These are phyloP conservation scores for Julus scanicus DNA, from an alignment of 2,888 invertebrate genomes.

Conservation along the genomic window DNA sequence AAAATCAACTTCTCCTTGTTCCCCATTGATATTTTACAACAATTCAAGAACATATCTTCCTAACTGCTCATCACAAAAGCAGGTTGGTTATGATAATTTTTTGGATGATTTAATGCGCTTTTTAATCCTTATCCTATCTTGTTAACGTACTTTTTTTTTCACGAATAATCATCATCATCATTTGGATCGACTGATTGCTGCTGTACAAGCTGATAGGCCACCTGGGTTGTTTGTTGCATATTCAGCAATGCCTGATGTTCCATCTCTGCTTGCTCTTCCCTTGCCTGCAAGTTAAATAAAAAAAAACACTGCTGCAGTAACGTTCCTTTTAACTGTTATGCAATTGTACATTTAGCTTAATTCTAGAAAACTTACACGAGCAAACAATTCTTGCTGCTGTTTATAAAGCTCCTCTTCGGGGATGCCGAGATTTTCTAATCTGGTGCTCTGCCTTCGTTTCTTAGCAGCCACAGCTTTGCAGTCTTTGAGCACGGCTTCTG, in stretches of 20 bases:
- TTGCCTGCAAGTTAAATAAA: slow-evolving; percentile 70
- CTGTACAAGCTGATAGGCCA: slow-evolving; percentile 64
- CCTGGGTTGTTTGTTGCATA: slow-evolving; percentile 74
- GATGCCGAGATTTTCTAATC: slow-evolving; percentile 97
- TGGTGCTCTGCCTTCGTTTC: slow-evolving; percentile 90
- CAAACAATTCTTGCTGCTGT: slow-evolving; percentile 98
- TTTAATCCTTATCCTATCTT: not conserved
- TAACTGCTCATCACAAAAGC: not conserved
- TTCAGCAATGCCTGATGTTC: slow-evolving; percentile 91
- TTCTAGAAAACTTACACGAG: slow-evolving; percentile 71
- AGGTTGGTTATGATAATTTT: not conserved
- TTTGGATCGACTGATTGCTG: slow-evolving; percentile 51
- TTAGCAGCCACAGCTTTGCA: slow-evolving; percentile 98
- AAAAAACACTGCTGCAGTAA: not conserved
- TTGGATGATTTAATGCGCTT: not conserved
- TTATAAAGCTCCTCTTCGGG: slow-evolving; percentile 96
- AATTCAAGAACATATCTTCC: not conserved
- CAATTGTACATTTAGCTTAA: not conserved
- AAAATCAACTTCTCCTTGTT: too few species aligned
- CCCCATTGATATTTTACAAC: not conserved
- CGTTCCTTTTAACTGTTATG: not conserved
- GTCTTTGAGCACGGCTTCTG: slow-evolving; percentile 92
- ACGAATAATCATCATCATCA: slow-evolving; percentile 55
- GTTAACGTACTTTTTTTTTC: slow-evolving; percentile 12
- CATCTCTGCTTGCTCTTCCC: slow-evolving; percentile 90